Evolutionary conservation across 2,888 invertebrate genomes (phyloP).

Genomic region (Chromoteleia sp.): DNA sequence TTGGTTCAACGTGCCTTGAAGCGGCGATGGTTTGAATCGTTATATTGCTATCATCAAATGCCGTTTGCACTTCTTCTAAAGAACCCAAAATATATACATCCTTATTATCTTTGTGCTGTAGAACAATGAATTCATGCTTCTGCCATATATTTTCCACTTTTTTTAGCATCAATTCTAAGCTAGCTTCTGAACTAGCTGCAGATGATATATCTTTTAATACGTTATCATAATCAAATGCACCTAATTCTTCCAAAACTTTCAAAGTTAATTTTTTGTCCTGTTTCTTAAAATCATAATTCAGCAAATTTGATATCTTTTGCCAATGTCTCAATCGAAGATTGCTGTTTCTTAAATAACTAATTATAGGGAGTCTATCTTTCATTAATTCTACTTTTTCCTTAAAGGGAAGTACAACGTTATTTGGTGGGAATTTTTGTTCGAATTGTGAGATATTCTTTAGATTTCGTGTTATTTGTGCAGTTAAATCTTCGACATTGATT

Average conservation of each 20-base stretch:
- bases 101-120: constrained; percentile 92
- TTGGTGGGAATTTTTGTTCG: constrained; percentile 93
- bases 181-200: constrained; percentile 95
- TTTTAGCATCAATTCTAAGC: constrained; percentile 91
- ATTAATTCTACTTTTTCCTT: constrained; percentile 92
- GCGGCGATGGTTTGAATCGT: constrained; percentile 94
- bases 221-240: constrained; percentile 90
- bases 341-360: constrained; percentile 92
- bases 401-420: constrained; percentile 91
- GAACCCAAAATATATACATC: constrained; percentile 94
- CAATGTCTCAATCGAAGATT: constrained; percentile 92
- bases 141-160: constrained; percentile 95
- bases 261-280: constrained; percentile 89
- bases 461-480: constrained; percentile 88
- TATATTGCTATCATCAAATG: constrained; percentile 94
- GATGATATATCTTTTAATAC: constrained; percentile 94
- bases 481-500: constrained; percentile 91
- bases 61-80: constrained; percentile 92
- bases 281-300: constrained; percentile 90
- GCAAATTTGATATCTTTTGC: constrained; percentile 91
- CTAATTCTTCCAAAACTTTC: constrained; percentile 88
- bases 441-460: constrained; percentile 91
- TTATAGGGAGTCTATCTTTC: constrained; percentile 92
- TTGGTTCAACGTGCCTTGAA: constrained; percentile 94
- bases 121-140: constrained; percentile 90